Evolutionary conservation across 2,797 vertebrate genomes (phyloP), one percentile per base, ranked within the genome.

Genomic region (Zenarchopterus dispar): DNA sequence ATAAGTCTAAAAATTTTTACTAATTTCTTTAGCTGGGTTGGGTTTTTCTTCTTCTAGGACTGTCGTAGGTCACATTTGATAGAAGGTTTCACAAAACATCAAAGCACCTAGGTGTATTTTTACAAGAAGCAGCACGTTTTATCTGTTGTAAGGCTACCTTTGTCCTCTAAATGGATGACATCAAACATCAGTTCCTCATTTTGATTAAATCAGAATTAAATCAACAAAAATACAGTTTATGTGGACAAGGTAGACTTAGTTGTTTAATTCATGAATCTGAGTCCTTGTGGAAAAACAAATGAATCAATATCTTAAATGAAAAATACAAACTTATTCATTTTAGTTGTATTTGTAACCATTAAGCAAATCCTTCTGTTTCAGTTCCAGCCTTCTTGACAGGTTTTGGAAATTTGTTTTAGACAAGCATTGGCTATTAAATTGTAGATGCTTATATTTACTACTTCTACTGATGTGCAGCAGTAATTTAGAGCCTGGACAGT

Each of bases 261-360:
- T 28, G 5, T 81, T 77, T 77, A 77, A 79, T 82, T 53, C 33
- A 68, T 28, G 8, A 65, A 55, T 67, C 10, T 56, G 45, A 50
- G 22, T 45, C 24, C 23, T 23, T 13, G 16, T 55, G 16, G 9
- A 59, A 56, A 64, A 56, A 64, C 22, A 76, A 47, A 52, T 17
- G 36, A 0, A 15, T 21, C 56, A 60, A 63, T 21, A 60, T 4
- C 22, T 50, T 70, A 28, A 77, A 64, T 56, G 28, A 60, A 57
- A 31, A 17, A 23, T 42, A 51, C 10, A 45, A 64, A 65, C 36
- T 15, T 15, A 66, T 44, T 52, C 52, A 15, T 51, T 76, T 19
- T 22, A 52, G 53, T 71, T 9, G 10, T 18, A 54, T 50, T n/a
- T 39, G 39, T 17, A 48, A 81, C 78, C 60, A 24, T 50, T 61